Evolutionary conservation across 2,113 vertebrate species (phyloP), one percentile per base, ranked within the genome.

Genomic region (Ophthalmolycus amberensis): DNA sequence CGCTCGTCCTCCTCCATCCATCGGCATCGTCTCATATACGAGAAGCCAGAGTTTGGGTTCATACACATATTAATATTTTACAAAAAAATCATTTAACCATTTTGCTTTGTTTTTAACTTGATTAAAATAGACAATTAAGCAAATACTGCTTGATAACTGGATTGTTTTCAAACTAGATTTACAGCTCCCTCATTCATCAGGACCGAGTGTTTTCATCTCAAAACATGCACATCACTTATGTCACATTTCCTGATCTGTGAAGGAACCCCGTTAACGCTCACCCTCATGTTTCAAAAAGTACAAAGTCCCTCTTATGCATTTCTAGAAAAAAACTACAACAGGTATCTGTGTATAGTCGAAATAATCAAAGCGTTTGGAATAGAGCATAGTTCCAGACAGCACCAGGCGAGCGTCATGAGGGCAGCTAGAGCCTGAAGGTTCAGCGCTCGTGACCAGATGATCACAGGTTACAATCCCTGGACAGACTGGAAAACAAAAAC

Each of bases 361-460:
- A 79, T 65, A 0, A 50, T 38, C 73, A 25, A n/a, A n/a, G 66
- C 46, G 68, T 80, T 70, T 63, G 5, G 5, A 70, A 85, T 81
- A 85, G 83, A 83, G 91, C 89, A 92, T 90, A 93, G 91, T 86
- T 85, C 18, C 44, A 74, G 87, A 83, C 85, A 92, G 92, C 92
- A 93, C 92, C 92, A 85, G 91, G 90, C 68, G 66, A 87, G 86
- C 79, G 34, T 85, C 79, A 58, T 82, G 87, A 82, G 65, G 74
- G 74, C 75, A 66, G 85, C 69, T 80, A 63, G 14, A 80, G 89
- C 85, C 86, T 82, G 77, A 50, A 91, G 85, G 76, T 83, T 90
- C 72, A 76, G 85, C 82, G 54, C 66, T 77, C 76, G 84, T 88
- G 86, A 88, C 83, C 77, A 50, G 42, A 71, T 14, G 84, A 77